Percentiles rank a stretch among this genome's conserved stretches.
Evolutionary conservation across 2,888 invertebrate genomes (phyloP).

Genomic region (Lomographa bimaculata): DNA sequence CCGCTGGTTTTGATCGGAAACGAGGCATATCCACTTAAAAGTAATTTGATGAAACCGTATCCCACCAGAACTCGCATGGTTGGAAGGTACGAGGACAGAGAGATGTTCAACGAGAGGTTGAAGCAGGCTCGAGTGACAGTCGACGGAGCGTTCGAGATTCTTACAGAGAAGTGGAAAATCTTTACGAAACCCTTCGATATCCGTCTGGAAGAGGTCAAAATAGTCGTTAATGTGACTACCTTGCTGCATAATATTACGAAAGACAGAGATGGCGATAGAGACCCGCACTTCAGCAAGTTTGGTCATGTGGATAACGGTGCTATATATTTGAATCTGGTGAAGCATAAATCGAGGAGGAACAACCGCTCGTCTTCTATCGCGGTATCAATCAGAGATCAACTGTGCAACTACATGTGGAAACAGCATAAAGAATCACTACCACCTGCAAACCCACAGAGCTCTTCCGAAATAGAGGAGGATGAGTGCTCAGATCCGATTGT

Average conservation of each 20-base stretch:
- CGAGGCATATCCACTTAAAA: constrained; percentile 33
- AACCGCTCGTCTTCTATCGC: constrained; percentile 20
- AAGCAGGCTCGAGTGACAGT: constrained; percentile 28
- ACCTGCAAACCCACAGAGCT: no score
- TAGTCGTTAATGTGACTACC: constrained; percentile 27
- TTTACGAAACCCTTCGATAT: constrained; percentile 25
- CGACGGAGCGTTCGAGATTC: constrained; percentile 35
- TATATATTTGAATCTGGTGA: constrained; percentile 24
- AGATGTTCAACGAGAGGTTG: constrained; percentile 28
- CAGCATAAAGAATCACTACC: no score
- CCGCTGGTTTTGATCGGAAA: constrained; percentile 33
- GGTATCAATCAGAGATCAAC: constrained; percentile 18
- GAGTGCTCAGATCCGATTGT: no score
- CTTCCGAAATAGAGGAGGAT: no score
- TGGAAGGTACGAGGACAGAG: constrained; percentile 13
- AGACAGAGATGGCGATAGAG: constrained; percentile 25
- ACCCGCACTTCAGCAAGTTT: constrained; percentile 25
- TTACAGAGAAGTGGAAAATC: constrained; percentile 38
- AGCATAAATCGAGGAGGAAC: constrained; percentile 16
- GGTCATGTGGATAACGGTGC: constrained; percentile 22
- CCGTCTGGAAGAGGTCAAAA: constrained; percentile 16
- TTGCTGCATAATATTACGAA: constrained; percentile 33
- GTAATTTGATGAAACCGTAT: constrained; percentile 31
- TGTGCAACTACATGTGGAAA: constrained; percentile 3
- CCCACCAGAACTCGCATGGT: constrained; percentile 14